Base-by-base conservation (phyloP, 2,888 invertebrate genomes). In the Plagodis pulveraria region DNA sequence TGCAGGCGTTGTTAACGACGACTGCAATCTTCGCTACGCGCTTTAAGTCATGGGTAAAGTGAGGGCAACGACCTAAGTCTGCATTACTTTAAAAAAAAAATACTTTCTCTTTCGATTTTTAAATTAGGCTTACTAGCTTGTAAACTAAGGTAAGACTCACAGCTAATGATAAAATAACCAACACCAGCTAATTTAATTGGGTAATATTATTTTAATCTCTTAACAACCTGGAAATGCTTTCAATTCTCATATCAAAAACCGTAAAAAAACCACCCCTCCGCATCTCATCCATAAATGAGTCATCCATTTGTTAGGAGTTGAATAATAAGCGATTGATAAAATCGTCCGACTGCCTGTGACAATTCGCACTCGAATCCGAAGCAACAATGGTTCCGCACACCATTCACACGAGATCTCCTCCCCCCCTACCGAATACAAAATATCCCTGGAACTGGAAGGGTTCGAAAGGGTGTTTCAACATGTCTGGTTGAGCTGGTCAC, bases 241-340 rank as follows among this genome's bases (percentile, higher is more conserved):
- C 22, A 22, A 22, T 22, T 47, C 50, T 36, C 34, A 11, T 46
- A 61, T 55, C 47, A 56, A 63, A 65, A 62, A 66, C 62, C 61
- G 33, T 38, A 52, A 54, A 61, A 65, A 67, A 56, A 48, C 47
- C 42, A 63, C 63, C 60, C 60, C 67, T 48, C 60, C 66, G 58
- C 58, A 58, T 65, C 68, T 71, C 71, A 74, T 73, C 66, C 71
- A 77, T 76, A 80, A 86, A 86, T 83, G 79, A 85, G 74, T 84
- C 80, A 78, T 84, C 77, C 78, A 84, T 86, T 84, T 84, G 84
- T 85, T 81, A 82, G 74, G 72, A 80, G 78, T 79, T 78, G 81
- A 86, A 84, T 86, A 87, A 87, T 87, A 88, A 83, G 83, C 82
- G 83, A 87, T 87, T 87, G 87, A 88, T 87, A 87, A 86, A 88